Evolutionary conservation across 2,113 vertebrate species (phyloP).

Genomic region (Mesembrinibis cayennensis): DNA sequence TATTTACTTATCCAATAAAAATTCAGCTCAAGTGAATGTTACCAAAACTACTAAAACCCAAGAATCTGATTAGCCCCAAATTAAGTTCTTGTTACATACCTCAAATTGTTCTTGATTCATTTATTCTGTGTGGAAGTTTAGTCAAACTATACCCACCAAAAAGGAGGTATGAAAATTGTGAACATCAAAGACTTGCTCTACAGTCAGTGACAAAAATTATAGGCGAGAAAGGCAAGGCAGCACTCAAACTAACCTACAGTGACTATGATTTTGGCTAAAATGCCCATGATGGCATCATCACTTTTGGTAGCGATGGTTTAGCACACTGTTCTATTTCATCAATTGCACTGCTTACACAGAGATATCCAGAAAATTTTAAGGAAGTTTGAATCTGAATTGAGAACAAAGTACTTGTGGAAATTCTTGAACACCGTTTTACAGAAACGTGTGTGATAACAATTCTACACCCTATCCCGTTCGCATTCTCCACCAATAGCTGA

Average conservation of each 20-base stretch:
- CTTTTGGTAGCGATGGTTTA: neutral
- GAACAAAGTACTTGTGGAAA: neutral
- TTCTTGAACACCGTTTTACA: neutral
- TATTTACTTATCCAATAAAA: neutral
- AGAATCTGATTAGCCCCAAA: neutral
- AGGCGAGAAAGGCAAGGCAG: neutral
- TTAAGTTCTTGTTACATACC: neutral
- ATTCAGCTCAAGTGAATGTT: neutral
- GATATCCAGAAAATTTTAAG: neutral
- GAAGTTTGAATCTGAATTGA: neutral
- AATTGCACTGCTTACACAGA: neutral
- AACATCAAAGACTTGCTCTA: neutral
- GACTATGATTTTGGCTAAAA: neutral
- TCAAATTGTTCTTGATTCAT: neutral
- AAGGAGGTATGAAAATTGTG: neutral
- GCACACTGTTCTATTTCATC: fast-evolving
- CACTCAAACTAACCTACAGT: neutral
- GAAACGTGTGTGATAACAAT: neutral
- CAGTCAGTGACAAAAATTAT: neutral
- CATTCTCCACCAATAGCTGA: neutral
- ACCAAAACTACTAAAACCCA: neutral
- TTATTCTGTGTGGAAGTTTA: neutral
- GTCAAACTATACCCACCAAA: neutral
- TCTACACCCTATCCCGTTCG: neutral
- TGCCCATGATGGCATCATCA: fast-evolving